phyloP scores from a whole-genome alignment of 2,888 invertebrate species.

The Melanotus villosus region DNA sequence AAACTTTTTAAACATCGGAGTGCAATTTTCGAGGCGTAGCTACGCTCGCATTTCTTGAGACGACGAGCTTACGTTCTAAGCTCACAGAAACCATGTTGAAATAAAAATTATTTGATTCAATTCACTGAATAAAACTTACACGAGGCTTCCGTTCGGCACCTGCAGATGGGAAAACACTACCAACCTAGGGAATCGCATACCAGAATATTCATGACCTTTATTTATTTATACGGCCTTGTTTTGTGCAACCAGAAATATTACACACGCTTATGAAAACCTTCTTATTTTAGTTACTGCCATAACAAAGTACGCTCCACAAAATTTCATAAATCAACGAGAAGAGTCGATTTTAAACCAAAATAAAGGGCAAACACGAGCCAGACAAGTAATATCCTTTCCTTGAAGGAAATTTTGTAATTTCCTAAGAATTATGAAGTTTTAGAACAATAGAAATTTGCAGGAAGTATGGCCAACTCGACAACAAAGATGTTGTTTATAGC shows the following conservation, averaged over 20 bases:
- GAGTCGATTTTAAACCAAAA: too few species aligned
- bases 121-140: constrained; percentile 7
- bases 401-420: too few species aligned
- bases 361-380: too few species aligned
- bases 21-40: neutral
- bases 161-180: neutral
- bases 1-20: neutral
- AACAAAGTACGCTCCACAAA: too few species aligned
- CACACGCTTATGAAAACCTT: too few species aligned
- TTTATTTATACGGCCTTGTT: constrained; percentile 14
- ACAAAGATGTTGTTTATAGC: neutral
- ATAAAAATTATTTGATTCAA: too few species aligned
- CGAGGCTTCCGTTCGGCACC: neutral
- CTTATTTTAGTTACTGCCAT: too few species aligned
- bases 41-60: neutral
- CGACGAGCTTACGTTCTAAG: neutral
- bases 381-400: too few species aligned
- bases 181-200: constrained; percentile 7
- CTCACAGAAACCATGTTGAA: too few species aligned
- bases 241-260: too few species aligned
- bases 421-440: too few species aligned
- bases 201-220: constrained; percentile 19
- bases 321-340: too few species aligned
- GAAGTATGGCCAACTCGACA: neutral
- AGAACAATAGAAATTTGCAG: neutral